These are phyloP conservation scores for Macroramphosus scolopax DNA, from an alignment of 2,797 vertebrate species.

Conservation along the genomic window DNA sequence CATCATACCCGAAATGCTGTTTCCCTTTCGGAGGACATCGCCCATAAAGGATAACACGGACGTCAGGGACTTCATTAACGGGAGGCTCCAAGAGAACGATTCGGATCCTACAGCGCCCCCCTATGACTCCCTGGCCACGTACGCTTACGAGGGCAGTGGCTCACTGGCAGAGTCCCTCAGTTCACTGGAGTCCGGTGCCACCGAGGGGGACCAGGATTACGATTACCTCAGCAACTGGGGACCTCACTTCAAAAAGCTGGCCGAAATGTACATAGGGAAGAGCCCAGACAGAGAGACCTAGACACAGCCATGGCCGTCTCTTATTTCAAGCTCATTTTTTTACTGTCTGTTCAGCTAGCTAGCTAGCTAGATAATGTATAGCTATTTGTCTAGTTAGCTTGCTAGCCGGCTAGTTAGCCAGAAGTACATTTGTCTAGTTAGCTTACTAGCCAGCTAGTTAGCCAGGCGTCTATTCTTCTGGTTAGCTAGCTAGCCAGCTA, in stretches of 20 bases:
- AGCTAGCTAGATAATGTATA: background rate
- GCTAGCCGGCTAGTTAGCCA: slow-evolving; percentile 52
- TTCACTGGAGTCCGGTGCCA: slow-evolving; percentile 90
- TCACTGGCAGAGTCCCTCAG: slow-evolving; percentile 95
- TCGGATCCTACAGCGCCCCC: slow-evolving; percentile 91
- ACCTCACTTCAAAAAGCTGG: slow-evolving; percentile 93
- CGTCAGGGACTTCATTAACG: slow-evolving; percentile 94
- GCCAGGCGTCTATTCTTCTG: slow-evolving; percentile 58
- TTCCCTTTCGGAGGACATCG: slow-evolving; percentile 89
- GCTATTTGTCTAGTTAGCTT: slow-evolving; percentile 36
- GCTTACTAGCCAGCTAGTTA: slow-evolving; percentile 46
- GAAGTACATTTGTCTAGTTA: slow-evolving; percentile 47
- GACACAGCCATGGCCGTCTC: slow-evolving; percentile 28
- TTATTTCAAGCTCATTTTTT: slow-evolving; percentile 29
- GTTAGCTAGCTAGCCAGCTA: slow-evolving; percentile 62
- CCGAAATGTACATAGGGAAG: slow-evolving; percentile 96
- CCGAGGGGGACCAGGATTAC: slow-evolving; percentile 94
- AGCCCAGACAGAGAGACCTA: slow-evolving; percentile 88
- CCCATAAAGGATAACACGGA: slow-evolving; percentile 91
- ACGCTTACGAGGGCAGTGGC: slow-evolving; percentile 93
- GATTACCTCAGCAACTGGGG: slow-evolving; percentile 98
- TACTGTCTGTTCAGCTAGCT: background rate
- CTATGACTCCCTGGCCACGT: slow-evolving; percentile 97
- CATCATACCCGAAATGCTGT: slow-evolving; percentile 91
- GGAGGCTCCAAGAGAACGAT: slow-evolving; percentile 93